Conservation (phyloP, 2,888 invertebrate genomes). For the Drosophila setosimentum region DNA sequence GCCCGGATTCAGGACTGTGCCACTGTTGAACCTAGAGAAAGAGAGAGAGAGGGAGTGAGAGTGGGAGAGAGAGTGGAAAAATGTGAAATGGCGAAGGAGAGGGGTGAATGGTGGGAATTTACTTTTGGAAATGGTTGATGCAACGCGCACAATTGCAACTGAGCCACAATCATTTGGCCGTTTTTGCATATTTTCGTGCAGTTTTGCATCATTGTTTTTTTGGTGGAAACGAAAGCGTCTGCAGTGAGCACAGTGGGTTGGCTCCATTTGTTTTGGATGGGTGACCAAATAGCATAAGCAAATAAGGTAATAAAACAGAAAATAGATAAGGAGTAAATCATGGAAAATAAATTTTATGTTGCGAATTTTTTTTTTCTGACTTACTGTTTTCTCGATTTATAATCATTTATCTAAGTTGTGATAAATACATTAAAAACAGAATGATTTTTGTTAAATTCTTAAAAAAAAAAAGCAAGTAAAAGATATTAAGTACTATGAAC, state of each 20-base stretch:
- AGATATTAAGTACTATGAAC: no score
- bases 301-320: not conserved
- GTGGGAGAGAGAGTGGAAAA: no score
- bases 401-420: not conserved
- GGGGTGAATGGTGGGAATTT: not conserved
- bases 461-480: no score
- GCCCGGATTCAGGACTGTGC: conserved; percentile 56
- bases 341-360: not conserved
- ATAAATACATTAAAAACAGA: not conserved
- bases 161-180: conserved; percentile 79
- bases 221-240: conserved; percentile 51
- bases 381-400: not conserved
- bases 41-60: not conserved
- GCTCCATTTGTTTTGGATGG: not conserved
- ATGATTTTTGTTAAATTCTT: not conserved
- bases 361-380: not conserved
- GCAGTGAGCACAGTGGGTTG: conserved; percentile 50
- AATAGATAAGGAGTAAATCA: not conserved
- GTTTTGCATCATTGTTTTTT: conserved; percentile 71
- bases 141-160: conserved; percentile 59
- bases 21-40: conserved; percentile 47
- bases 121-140: conserved; percentile 41
- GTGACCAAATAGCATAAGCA: not conserved
- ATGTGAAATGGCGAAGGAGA: not conserved
- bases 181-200: conserved; percentile 78